These are phyloP conservation scores for Hymenopus coronatus DNA, from an alignment of 2,888 invertebrate species.

Conservation along the genomic window DNA sequence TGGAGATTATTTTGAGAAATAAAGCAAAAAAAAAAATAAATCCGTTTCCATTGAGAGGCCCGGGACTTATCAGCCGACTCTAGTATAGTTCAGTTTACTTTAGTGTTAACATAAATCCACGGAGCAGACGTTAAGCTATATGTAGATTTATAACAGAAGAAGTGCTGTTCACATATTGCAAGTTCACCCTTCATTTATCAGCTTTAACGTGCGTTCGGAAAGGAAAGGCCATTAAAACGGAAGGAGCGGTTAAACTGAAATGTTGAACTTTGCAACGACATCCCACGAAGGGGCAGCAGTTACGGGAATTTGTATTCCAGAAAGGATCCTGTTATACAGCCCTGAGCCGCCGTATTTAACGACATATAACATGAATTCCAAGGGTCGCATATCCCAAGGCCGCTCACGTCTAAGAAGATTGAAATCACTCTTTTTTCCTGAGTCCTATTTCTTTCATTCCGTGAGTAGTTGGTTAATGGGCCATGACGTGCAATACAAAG, in stretches of 20 bases:
- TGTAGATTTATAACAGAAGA: too few relatives aligned
- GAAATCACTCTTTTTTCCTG: not conserved
- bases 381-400: not conserved
- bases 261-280: not conserved
- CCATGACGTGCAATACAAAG: not conserved
- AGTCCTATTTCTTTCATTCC: not conserved
- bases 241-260: not conserved
- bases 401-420: not conserved
- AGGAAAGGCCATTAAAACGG: too few relatives aligned
- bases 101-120: too few relatives aligned
- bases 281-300: not conserved
- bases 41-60: too few relatives aligned
- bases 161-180: too few relatives aligned
- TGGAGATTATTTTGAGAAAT: too few relatives aligned
- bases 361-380: not conserved
- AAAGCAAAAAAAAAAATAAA: too few relatives aligned
- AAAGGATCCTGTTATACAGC: not conserved
- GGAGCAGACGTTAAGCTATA: too few relatives aligned
- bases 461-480: not conserved
- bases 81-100: too few relatives aligned
- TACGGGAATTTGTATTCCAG: not conserved
- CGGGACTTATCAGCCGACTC: too few relatives aligned
- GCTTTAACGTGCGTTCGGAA: too few relatives aligned
- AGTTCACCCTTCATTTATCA: too few relatives aligned
- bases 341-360: not conserved